phyloP scores from a whole-genome alignment of 1,140 invertebrate genomes.

The Drosophila neocordata region DNA sequence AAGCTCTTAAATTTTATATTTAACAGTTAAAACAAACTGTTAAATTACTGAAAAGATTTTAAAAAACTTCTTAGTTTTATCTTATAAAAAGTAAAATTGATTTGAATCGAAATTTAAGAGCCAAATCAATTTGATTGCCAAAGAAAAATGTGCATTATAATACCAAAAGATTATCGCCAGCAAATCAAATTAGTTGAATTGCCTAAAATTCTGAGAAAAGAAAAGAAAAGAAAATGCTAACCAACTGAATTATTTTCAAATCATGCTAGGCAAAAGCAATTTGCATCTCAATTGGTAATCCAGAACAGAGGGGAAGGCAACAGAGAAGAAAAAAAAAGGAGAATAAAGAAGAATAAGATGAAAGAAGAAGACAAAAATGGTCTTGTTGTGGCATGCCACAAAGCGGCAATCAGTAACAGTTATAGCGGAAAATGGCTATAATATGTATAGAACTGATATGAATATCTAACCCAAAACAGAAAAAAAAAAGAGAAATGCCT shows the following conservation, averaged over 20 bases:
- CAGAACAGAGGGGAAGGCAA: conserved; percentile 38
- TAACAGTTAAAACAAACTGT: background rate
- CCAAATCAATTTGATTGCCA: conserved; percentile 4
- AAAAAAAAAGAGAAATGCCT: conserved; percentile 24
- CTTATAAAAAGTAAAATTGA: background rate
- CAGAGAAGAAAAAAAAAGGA: background rate
- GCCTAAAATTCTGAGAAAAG: conserved; percentile 28
- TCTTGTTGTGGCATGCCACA: conserved; percentile 44
- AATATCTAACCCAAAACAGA: conserved; percentile 68
- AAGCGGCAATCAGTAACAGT: conserved; percentile 76
- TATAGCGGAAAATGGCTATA: conserved; percentile 79
- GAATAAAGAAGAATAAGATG: background rate
- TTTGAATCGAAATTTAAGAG: background rate
- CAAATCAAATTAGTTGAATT: conserved; percentile 65
- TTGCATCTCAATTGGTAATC: conserved; percentile 73
- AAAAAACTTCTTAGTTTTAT: no score
- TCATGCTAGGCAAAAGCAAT: conserved; percentile 74
- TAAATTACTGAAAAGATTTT: no score
- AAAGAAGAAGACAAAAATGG: conserved; percentile 18
- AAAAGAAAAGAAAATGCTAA: conserved; percentile 47
- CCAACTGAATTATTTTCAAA: conserved; percentile 76
- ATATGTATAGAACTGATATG: conserved; percentile 72
- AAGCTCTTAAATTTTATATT: background rate
- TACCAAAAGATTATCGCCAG: conserved; percentile 49
- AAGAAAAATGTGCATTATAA: conserved; percentile 9